Evolutionary conservation across 2,888 invertebrate genomes (phyloP).

Genomic region (Eilema caniola): DNA sequence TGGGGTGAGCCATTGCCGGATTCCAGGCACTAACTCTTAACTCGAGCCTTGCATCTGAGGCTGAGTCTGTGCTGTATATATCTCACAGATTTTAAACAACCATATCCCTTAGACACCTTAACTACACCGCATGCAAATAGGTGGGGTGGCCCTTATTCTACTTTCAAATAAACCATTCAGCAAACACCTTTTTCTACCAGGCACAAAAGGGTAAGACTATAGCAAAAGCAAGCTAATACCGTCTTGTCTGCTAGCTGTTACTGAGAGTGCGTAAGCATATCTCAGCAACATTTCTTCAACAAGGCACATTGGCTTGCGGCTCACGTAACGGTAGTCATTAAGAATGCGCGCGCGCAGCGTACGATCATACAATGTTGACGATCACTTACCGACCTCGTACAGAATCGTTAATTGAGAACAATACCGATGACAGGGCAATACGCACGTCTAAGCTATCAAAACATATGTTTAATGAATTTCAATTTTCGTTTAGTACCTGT

Average conservation of each 20-base stretch:
- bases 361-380: constrained; percentile 34
- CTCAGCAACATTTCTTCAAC: not conserved
- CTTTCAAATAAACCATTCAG: too few species aligned
- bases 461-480: not conserved
- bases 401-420: constrained; percentile 37
- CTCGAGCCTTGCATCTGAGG: too few species aligned
- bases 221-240: not conserved
- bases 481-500: not conserved
- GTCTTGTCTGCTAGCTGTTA: not conserved
- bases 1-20: too few species aligned
- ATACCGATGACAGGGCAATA: not conserved
- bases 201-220: not conserved
- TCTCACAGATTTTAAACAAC: too few species aligned
- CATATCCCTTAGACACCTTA: too few species aligned
- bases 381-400: constrained; percentile 24
- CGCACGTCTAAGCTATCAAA: constrained; percentile 4
- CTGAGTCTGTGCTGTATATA: too few species aligned
- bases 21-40: too few species aligned
- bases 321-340: constrained; percentile 31
- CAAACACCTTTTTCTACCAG: too few species aligned
- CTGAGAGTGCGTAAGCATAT: not conserved
- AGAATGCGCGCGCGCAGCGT: constrained; percentile 31
- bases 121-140: too few species aligned
- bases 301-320: constrained; percentile 11
- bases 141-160: too few species aligned